These are phyloP conservation scores for Timandra comae DNA, from an alignment of 2,888 invertebrate species.

Conservation along the genomic window DNA sequence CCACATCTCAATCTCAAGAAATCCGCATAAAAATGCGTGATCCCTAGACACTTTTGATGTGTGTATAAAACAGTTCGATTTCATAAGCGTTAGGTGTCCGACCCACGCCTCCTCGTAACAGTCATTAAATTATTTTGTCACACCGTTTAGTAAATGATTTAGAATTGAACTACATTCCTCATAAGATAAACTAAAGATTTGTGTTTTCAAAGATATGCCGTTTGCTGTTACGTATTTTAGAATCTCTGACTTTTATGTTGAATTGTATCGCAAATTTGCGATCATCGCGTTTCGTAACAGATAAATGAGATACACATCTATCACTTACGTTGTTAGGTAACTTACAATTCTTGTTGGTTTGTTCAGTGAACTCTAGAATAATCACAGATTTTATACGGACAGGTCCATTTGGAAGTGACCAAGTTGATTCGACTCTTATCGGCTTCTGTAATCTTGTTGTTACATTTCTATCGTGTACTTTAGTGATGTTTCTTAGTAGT, in stretches of 20 bases:
- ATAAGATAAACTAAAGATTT: slow-evolving; percentile 25
- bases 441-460: slow-evolving; percentile 20
- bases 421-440: slow-evolving; percentile 18
- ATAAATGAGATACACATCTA: slow-evolving; percentile 15
- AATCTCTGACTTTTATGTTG: slow-evolving; percentile 20
- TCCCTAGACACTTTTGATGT: too few relatives aligned
- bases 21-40: too few relatives aligned
- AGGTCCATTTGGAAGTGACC: slow-evolving; percentile 24
- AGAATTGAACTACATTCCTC: slow-evolving; percentile 32
- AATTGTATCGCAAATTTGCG: slow-evolving; percentile 21
- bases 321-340: slow-evolving; percentile 10
- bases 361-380: slow-evolving; percentile 23
- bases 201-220: slow-evolving; percentile 14
- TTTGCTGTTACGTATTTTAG: slow-evolving; percentile 16
- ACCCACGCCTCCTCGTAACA: slow-evolving; percentile 54
- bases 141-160: slow-evolving; percentile 44
- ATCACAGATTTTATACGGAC: slow-evolving; percentile 27
- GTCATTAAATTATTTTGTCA: slow-evolving; percentile 55
- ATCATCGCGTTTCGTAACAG: slow-evolving; percentile 26
- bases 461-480: slow-evolving; percentile 19
- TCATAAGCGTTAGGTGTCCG: slow-evolving; percentile 40
- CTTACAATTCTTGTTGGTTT: slow-evolving; percentile 9
- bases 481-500: slow-evolving; percentile 1
- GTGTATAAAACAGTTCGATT: too few relatives aligned
- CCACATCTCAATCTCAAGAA: too few relatives aligned